Evolutionary conservation across 2,113 vertebrate species (phyloP).

Genomic region (Microtus pennsylvanicus): DNA sequence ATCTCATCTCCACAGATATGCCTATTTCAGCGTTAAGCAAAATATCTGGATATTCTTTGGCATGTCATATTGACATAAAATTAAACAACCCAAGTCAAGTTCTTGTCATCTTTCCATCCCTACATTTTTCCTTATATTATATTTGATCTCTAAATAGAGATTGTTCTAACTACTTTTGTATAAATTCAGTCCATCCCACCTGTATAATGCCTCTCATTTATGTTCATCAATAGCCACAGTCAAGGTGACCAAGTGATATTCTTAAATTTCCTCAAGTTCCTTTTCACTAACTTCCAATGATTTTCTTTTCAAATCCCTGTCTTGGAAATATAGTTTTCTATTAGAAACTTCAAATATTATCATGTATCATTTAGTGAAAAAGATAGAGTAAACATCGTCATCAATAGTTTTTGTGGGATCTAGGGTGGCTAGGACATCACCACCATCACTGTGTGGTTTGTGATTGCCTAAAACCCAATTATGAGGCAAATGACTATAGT

Average conservation of each 20-base stretch:
- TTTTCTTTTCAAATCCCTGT: not conserved
- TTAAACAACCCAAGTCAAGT: not conserved
- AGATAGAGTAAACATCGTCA: not conserved
- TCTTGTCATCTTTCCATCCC: not conserved
- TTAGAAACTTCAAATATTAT: not conserved
- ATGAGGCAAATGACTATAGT: not conserved
- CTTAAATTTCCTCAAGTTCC: not conserved
- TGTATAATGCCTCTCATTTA: not conserved
- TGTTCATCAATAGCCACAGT: not conserved
- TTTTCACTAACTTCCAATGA: not conserved
- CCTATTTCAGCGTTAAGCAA: not conserved
- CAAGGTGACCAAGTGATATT: not conserved
- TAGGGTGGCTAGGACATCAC: not conserved
- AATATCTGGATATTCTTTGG: not conserved
- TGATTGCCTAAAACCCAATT: not conserved
- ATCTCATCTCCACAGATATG: not conserved
- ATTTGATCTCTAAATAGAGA: not conserved
- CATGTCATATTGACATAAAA: not conserved
- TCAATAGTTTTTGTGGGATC: not conserved
- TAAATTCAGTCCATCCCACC: not conserved
- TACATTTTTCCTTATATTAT: not conserved
- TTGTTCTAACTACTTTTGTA: not conserved
- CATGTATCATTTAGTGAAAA: not conserved
- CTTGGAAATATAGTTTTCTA: not conserved
- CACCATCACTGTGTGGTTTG: not conserved